Percentiles rank a stretch among this genome's conserved stretches.
Conservation (phyloP, 2,113 vertebrate genomes). For the Protomyctophum bolini region DNA sequence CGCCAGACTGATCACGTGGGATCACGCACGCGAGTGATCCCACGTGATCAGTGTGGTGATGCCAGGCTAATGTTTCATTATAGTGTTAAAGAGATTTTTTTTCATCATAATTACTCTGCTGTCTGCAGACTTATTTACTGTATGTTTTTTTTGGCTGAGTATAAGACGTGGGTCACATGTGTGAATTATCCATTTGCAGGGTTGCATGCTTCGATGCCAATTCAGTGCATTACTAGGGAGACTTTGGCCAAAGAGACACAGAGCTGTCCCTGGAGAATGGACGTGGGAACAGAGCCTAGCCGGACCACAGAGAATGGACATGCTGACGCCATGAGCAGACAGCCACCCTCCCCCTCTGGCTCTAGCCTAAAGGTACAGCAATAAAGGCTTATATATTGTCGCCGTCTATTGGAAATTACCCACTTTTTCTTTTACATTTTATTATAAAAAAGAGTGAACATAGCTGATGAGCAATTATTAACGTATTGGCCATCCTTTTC, state of each 20-base stretch:
- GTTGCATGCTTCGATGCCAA: constrained; percentile 70
- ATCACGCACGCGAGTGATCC: no score
- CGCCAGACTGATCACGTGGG: no score
- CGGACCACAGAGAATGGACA: constrained; percentile 57
- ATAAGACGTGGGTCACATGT: constrained; percentile 75
- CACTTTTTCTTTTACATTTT: no score
- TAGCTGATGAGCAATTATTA: no score
- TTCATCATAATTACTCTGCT: no score
- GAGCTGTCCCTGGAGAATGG: constrained; percentile 65
- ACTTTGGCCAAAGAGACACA: constrained; percentile 59
- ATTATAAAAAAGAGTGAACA: no score
- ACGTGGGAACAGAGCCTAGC: constrained; percentile 48
- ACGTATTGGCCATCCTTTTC: no score
- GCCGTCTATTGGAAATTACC: no score
- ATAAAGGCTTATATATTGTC: background rate
- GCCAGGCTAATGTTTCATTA: no score
- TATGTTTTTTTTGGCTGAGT: constrained; percentile 31
- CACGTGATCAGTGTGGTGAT: no score
- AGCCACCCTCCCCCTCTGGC: constrained; percentile 39
- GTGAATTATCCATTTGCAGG: constrained; percentile 76
- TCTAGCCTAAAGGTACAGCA: constrained; percentile 69
- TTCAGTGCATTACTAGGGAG: constrained; percentile 66
- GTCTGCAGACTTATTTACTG: constrained; percentile 10
- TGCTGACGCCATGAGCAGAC: constrained; percentile 30
- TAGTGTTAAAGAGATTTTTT: no score